Evolutionary conservation across 2,113 vertebrate species (phyloP).

Genomic region (Oncorhynchus gorbuscha): DNA sequence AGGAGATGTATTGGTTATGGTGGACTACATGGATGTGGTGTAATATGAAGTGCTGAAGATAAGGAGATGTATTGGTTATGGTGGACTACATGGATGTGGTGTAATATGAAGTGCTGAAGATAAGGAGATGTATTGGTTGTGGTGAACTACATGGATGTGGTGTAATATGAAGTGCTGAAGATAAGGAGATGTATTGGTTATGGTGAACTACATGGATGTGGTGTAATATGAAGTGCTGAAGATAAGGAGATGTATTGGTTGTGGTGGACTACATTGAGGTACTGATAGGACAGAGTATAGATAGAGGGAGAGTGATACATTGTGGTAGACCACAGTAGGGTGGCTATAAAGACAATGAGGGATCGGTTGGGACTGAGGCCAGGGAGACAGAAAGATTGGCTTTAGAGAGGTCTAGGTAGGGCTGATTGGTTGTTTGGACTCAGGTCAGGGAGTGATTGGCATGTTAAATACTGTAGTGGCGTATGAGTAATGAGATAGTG

Average conservation of each 20-base stretch:
- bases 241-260: constrained; percentile 39
- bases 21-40: no score
- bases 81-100: no score
- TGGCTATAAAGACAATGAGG: constrained; percentile 18
- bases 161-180: no score
- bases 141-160: no score
- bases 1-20: no score
- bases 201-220: not conserved
- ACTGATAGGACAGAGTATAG: constrained; percentile 14
- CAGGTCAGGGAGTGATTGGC: not conserved
- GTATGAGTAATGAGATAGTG: not conserved
- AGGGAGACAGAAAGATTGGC: constrained; percentile 24
- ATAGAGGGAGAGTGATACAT: constrained; percentile 5
- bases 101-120: no score
- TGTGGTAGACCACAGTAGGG: constrained; percentile 2
- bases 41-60: no score
- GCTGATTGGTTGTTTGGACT: not conserved
- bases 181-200: not conserved
- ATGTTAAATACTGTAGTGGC: no score
- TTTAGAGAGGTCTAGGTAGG: not conserved
- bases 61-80: no score
- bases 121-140: no score
- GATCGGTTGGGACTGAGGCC: not conserved
- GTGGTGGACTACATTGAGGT: constrained; percentile 22
- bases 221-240: constrained; percentile 20